Evolutionary conservation across 2,888 invertebrate genomes (phyloP).

Genomic region (Lacanobia wlatinum): DNA sequence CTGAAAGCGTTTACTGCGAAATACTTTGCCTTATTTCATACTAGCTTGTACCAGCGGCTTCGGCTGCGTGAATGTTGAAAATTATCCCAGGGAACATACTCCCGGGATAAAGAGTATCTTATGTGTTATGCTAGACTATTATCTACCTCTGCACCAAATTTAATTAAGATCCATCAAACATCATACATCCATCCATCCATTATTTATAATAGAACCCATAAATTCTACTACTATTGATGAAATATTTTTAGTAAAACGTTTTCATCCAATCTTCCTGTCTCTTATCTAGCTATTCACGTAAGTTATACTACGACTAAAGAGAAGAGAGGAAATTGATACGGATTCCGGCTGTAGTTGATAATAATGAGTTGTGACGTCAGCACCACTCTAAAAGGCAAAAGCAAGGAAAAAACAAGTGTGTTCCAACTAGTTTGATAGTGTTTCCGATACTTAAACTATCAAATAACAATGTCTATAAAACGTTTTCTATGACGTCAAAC

Average conservation of each 20-base stretch:
- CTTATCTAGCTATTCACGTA: not conserved
- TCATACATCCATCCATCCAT: too few relatives aligned
- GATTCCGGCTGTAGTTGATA: not conserved
- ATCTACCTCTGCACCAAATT: too few relatives aligned
- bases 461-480: not conserved
- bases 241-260: not conserved
- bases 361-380: not conserved
- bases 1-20: slow-evolving; percentile 1
- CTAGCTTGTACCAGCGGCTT: too few relatives aligned
- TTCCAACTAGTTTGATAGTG: not conserved
- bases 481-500: not conserved
- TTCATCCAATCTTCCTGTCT: slow-evolving; percentile 3
- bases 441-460: not conserved
- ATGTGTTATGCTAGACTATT: too few relatives aligned
- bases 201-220: too few relatives aligned
- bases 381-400: not conserved
- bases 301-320: not conserved
- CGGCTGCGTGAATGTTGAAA: too few relatives aligned
- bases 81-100: too few relatives aligned
- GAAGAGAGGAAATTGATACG: slow-evolving; percentile 15
- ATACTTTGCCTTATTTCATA: not conserved
- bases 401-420: slow-evolving; percentile 3
- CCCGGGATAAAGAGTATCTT: too few relatives aligned
- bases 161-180: too few relatives aligned
- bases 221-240: not conserved